Conservation (phyloP, 2,113 vertebrate genomes). For the Aphelocoma coerulescens region DNA sequence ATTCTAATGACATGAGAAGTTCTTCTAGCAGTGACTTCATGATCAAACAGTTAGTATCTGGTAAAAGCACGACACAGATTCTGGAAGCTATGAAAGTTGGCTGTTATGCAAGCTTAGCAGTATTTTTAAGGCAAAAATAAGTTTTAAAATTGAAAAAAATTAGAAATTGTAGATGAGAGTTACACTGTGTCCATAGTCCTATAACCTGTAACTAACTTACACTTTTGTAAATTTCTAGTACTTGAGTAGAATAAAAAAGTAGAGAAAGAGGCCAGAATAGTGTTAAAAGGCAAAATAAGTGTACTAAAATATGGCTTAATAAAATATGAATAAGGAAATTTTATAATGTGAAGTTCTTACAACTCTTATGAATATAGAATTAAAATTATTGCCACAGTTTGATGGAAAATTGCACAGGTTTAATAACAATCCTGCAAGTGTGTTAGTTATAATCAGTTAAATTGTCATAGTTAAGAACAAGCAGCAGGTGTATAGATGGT, state of each 20-base stretch:
- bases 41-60: neutral
- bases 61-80: neutral
- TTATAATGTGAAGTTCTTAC: neutral
- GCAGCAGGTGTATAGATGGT: neutral
- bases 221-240: neutral
- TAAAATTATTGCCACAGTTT: neutral
- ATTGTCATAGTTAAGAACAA: neutral
- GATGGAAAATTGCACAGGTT: neutral
- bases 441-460: neutral
- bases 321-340: neutral
- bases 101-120: neutral
- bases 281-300: neutral
- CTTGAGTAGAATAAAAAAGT: neutral
- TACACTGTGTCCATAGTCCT: neutral
- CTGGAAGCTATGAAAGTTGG: neutral
- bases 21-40: neutral
- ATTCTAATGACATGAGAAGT: neutral
- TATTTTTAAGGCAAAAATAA: neutral
- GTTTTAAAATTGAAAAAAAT: neutral
- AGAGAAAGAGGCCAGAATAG: neutral
- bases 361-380: neutral
- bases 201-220: neutral
- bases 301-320: neutral
- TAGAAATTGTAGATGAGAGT: neutral
- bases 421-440: neutral